Evolutionary conservation across 2,797 vertebrate species (phyloP).

Genomic region (Molossus alvarezi): DNA sequence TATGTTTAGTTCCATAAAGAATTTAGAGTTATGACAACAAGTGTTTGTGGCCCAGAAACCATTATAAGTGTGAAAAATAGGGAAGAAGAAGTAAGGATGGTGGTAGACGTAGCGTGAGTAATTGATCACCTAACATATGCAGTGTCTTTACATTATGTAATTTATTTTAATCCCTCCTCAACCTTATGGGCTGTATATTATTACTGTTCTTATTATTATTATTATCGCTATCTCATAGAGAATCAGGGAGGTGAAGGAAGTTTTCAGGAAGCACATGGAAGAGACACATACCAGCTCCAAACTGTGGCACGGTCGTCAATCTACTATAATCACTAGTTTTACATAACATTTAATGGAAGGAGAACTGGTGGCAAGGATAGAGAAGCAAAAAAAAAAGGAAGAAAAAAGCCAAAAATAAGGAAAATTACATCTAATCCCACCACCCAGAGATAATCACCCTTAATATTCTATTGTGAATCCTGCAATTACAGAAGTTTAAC

Average conservation of each 20-base stretch:
- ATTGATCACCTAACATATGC: neutral
- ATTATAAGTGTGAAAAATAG: neutral
- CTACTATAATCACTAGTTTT: conserved; percentile 46
- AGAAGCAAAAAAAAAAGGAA: conserved; percentile 32
- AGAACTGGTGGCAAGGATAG: neutral
- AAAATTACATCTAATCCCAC: conserved; percentile 75
- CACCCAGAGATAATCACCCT: conserved; percentile 71
- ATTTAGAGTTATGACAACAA: neutral
- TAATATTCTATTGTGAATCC: conserved; percentile 68
- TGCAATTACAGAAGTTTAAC: conserved; percentile 58
- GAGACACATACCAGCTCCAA: neutral
- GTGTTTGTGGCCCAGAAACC: neutral
- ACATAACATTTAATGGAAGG: neutral
- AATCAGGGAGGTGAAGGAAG: neutral
- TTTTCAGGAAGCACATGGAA: neutral
- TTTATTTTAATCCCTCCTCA: conserved; percentile 24
- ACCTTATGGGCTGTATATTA: neutral
- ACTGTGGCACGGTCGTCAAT: neutral
- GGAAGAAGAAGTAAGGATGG: neutral
- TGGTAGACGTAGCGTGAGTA: neutral
- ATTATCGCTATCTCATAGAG: neutral
- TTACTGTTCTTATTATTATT: neutral
- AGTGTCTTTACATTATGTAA: neutral
- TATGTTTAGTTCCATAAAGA: conserved; percentile 23
- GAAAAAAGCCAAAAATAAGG: neutral